A percentile compares a stretch with the other conserved stretches of the same genome.
Evolutionary conservation across 2,113 vertebrate species (phyloP).

Genomic region (Sturnus vulgaris): DNA sequence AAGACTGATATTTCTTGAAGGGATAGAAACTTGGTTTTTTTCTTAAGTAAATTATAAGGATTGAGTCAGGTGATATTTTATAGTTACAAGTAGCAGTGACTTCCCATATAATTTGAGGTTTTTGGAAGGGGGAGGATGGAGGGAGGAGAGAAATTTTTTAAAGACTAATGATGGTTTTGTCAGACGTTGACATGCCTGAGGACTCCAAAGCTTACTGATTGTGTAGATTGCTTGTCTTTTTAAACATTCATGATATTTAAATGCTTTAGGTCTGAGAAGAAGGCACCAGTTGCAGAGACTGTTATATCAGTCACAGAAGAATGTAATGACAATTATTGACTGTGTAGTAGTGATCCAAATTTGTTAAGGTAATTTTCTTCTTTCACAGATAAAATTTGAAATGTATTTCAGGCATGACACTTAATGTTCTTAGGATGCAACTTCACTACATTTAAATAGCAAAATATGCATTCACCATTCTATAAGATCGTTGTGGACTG

Average conservation of each 20-base stretch:
- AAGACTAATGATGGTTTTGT: background rate
- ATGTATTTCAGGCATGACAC: background rate
- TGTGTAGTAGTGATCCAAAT: background rate
- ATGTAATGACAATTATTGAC: background rate
- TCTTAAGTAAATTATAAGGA: background rate
- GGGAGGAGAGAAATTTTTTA: background rate
- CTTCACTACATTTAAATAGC: background rate
- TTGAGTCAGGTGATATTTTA: background rate
- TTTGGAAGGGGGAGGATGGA: background rate
- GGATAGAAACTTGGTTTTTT: background rate
- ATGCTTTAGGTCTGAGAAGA: background rate
- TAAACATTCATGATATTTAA: slow-evolving; percentile 38
- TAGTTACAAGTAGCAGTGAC: background rate
- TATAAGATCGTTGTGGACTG: background rate
- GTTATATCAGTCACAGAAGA: background rate
- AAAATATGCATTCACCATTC: background rate
- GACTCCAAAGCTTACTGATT: slow-evolving; percentile 36
- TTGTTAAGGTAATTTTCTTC: background rate
- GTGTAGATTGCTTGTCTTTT: slow-evolving; percentile 29
- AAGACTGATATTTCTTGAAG: background rate
- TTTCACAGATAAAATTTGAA: background rate
- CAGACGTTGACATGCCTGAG: background rate
- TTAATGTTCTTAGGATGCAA: background rate
- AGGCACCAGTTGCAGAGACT: background rate
- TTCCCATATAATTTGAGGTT: background rate